phyloP scores from a whole-genome alignment of 2,888 invertebrate species.

The Drosophila percnosoma region DNA sequence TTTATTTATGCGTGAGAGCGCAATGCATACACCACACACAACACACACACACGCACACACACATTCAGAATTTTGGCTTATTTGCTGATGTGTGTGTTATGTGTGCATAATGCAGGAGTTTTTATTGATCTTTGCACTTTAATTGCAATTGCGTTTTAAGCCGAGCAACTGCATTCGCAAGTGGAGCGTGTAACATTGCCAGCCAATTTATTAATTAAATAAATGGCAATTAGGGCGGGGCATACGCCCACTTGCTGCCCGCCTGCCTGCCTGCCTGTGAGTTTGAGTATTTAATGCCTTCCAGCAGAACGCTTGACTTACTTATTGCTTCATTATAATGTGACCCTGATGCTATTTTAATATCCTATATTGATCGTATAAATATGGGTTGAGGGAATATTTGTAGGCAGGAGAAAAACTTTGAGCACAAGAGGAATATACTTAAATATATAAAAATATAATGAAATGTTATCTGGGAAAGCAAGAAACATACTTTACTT shows the following conservation, averaged over 20 bases:
- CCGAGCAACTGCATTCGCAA: slow-evolving; percentile 25
- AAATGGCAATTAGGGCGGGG: slow-evolving; percentile 56
- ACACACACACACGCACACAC: slow-evolving; percentile 21
- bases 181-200: slow-evolving; percentile 5
- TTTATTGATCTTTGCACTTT: slow-evolving; percentile 69
- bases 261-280: background rate
- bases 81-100: slow-evolving; percentile 45
- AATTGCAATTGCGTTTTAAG: slow-evolving; percentile 61
- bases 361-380: slow-evolving; percentile 4
- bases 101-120: slow-evolving; percentile 57
- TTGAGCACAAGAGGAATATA: background rate
- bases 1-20: slow-evolving; percentile 72
- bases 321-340: slow-evolving; percentile 30
- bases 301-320: slow-evolving; percentile 48
- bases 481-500: background rate
- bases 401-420: background rate
- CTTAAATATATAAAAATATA: background rate
- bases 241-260: slow-evolving; percentile 13
- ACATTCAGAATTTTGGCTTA: slow-evolving; percentile 23
- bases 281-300: slow-evolving; percentile 51
- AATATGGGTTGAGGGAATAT: background rate
- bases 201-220: slow-evolving; percentile 64
- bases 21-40: slow-evolving; percentile 31
- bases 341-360: background rate
- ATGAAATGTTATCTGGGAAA: background rate